Evolutionary conservation across 2,797 vertebrate species (phyloP).

Genomic region (Mastacembelus armatus): DNA sequence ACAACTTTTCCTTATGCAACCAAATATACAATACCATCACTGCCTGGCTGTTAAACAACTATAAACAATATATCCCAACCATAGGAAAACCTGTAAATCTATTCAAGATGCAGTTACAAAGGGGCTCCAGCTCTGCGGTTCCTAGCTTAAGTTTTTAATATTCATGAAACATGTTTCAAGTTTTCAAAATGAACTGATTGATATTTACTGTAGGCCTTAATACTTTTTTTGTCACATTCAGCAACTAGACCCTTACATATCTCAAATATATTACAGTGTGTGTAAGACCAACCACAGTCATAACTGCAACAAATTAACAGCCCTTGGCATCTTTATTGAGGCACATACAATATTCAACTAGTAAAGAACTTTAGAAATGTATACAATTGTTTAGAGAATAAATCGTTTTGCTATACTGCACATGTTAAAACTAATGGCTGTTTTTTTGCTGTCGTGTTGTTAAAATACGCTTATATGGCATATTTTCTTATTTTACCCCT

Average conservation of each 20-base stretch:
- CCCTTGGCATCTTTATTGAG: constrained; percentile 24
- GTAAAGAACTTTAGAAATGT: constrained; percentile 9
- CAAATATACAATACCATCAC: not conserved
- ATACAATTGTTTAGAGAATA: not conserved
- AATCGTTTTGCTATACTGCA: constrained; percentile 1
- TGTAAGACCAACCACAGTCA: constrained; percentile 26
- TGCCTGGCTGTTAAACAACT: not conserved
- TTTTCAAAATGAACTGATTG: constrained; percentile 35
- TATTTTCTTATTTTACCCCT: not conserved
- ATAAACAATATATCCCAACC: not conserved
- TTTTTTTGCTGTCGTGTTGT: not conserved
- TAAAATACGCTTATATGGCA: not conserved
- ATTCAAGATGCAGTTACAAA: too few relatives aligned
- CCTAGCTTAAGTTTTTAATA: constrained; percentile 11
- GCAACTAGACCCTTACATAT: constrained; percentile 31
- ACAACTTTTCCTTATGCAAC: not conserved
- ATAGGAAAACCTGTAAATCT: too few relatives aligned
- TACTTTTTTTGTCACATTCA: constrained; percentile 35
- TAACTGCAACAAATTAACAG: constrained; percentile 28
- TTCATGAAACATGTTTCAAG: constrained; percentile 25
- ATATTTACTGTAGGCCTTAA: constrained; percentile 28
- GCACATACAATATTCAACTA: not conserved
- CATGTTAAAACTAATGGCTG: constrained; percentile 9
- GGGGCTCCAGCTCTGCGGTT: not conserved
- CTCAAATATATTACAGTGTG: constrained; percentile 18